These are phyloP conservation scores for Irena cyanogastra DNA, from an alignment of 2,113 vertebrate species.

Conservation along the genomic window DNA sequence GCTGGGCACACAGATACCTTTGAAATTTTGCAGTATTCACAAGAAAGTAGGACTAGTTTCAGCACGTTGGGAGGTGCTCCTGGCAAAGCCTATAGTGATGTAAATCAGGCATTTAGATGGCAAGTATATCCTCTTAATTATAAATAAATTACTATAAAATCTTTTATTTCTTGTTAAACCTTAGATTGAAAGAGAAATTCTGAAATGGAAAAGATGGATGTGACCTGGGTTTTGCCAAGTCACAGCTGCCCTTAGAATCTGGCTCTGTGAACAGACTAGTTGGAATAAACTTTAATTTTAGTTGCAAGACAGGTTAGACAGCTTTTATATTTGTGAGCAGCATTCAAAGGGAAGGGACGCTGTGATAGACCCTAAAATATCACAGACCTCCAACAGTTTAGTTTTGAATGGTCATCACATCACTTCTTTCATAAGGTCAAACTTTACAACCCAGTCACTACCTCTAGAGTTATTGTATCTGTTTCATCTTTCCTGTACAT, in stretches of 20 bases:
- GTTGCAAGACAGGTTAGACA: conserved; percentile 38
- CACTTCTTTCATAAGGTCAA: conserved; percentile 71
- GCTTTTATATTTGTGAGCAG: conserved; percentile 19
- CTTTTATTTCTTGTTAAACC: background rate
- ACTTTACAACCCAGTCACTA: conserved; percentile 64
- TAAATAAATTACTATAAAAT: background rate
- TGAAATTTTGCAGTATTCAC: background rate
- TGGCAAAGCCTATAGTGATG: background rate
- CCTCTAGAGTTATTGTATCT: background rate
- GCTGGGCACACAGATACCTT: background rate
- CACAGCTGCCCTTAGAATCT: background rate
- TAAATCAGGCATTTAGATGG: background rate
- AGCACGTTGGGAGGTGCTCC: background rate
- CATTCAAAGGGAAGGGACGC: background rate
- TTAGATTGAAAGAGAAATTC: background rate
- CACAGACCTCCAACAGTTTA: background rate
- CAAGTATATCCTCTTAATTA: background rate
- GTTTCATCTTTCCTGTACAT: conserved; percentile 39
- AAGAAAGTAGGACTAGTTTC: background rate
- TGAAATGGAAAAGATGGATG: background rate
- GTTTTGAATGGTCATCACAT: conserved; percentile 19
- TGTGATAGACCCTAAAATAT: background rate
- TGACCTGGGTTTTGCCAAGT: background rate
- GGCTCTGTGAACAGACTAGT: background rate
- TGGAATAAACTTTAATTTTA: conserved; percentile 52